These are phyloP conservation scores for Panagrolaimus sp. DNA, from an alignment of 1,140 invertebrate genomes.

Conservation along the genomic window DNA sequence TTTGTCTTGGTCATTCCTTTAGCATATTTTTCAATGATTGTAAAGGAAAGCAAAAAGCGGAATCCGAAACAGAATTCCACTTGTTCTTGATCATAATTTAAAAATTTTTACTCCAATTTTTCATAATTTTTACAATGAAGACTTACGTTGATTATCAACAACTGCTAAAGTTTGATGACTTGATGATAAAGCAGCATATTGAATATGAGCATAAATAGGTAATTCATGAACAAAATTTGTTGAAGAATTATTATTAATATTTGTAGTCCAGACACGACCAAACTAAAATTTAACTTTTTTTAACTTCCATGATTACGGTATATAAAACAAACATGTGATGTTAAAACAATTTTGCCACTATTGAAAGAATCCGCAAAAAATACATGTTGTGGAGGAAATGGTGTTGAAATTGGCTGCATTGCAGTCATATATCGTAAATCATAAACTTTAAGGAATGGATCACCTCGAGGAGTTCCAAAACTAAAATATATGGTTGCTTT, in stretches of 20 bases:
- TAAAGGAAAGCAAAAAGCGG: no score
- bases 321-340: not conserved
- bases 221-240: not conserved
- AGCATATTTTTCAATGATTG: no score
- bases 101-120: no score
- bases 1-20: no score
- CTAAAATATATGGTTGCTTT: not conserved
- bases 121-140: not conserved
- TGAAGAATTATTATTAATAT: not conserved
- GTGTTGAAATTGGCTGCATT: not conserved
- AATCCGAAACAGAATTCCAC: no score
- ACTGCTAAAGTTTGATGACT: not conserved
- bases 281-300: not conserved
- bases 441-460: not conserved
- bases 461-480: not conserved
- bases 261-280: not conserved
- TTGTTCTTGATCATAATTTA: no score
- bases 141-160: constrained; percentile 6
- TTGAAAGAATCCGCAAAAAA: not conserved
- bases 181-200: not conserved
- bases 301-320: not conserved
- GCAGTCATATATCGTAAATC: constrained; percentile 1
- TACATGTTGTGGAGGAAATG: not conserved
- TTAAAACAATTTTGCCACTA: not conserved
- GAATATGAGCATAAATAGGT: not conserved